These are phyloP conservation scores for Eulemur mongoz DNA, from an alignment of 2,797 vertebrate species.

Conservation along the genomic window DNA sequence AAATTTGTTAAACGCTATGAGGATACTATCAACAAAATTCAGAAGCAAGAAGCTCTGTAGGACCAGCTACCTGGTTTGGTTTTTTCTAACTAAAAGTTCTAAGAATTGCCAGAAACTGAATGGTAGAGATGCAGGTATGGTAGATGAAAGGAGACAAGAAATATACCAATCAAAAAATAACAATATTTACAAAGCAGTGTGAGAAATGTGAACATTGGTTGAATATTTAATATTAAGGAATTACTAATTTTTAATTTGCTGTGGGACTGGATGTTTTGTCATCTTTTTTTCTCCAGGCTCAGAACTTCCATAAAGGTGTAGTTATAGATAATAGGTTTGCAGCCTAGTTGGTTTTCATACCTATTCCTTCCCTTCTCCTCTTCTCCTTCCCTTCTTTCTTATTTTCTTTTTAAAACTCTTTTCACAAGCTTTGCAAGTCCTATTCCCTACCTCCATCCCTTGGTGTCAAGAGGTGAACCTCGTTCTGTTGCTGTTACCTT, in stretches of 20 bases:
- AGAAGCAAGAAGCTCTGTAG: neutral
- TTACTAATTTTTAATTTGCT: neutral
- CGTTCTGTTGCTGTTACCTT: neutral
- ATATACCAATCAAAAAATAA: neutral
- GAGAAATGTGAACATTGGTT: neutral
- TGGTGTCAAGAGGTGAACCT: neutral
- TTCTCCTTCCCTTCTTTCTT: neutral
- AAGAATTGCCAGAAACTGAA: conserved; percentile 1
- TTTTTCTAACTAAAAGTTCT: neutral
- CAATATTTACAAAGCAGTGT: neutral
- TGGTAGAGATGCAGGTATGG: neutral
- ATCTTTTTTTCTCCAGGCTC: neutral
- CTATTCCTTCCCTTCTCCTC: neutral
- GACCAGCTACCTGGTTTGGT: neutral
- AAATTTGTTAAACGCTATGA: neutral
- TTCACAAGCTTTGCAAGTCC: neutral
- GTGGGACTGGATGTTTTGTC: neutral
- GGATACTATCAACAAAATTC: neutral
- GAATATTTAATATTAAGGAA: neutral
- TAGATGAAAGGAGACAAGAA: neutral
- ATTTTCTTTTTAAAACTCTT: neutral
- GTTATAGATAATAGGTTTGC: neutral
- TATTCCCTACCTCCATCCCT: neutral
- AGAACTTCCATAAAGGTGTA: neutral
- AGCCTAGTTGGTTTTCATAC: neutral